phyloP scores from a whole-genome alignment of 2,888 invertebrate species.

The Junonia oenone region DNA sequence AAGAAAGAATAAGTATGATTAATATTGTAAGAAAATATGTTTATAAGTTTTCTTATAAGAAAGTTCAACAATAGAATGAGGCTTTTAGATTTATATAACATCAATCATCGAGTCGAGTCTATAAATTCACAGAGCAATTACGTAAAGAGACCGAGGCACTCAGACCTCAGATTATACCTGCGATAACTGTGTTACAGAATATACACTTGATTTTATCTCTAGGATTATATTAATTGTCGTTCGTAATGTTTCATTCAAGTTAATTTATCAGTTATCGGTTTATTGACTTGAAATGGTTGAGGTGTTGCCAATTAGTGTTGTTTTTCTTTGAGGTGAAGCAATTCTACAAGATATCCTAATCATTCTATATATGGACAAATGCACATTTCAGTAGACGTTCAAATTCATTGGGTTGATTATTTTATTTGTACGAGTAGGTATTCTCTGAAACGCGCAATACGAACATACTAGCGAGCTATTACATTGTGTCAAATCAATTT shows the following conservation, averaged over 20 bases:
- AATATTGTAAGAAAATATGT: neutral
- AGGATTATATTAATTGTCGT: constrained; percentile 59
- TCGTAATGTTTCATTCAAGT: constrained; percentile 45
- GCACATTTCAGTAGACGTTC: no score
- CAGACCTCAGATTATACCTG: constrained; percentile 41
- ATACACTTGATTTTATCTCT: constrained; percentile 56
- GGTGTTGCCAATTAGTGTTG: neutral
- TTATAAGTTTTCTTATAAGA: neutral
- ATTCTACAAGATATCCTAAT: neutral
- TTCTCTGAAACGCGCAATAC: neutral
- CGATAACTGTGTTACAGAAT: constrained; percentile 29
- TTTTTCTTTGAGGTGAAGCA: neutral
- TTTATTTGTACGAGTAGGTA: neutral
- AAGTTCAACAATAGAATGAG: neutral
- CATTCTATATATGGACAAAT: neutral
- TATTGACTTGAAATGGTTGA: neutral
- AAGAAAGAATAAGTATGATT: neutral
- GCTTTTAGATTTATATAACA: constrained; percentile 6
- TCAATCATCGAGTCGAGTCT: constrained; percentile 32
- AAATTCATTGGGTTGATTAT: neutral
- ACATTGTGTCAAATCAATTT: constrained; percentile 7
- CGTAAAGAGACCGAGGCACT: constrained; percentile 31
- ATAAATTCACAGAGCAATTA: constrained; percentile 44
- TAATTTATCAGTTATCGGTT: constrained; percentile 17
- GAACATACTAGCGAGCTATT: neutral